phyloP scores from a whole-genome alignment of 1,140 invertebrate genomes.

The Meloidogyne exigua region DNA sequence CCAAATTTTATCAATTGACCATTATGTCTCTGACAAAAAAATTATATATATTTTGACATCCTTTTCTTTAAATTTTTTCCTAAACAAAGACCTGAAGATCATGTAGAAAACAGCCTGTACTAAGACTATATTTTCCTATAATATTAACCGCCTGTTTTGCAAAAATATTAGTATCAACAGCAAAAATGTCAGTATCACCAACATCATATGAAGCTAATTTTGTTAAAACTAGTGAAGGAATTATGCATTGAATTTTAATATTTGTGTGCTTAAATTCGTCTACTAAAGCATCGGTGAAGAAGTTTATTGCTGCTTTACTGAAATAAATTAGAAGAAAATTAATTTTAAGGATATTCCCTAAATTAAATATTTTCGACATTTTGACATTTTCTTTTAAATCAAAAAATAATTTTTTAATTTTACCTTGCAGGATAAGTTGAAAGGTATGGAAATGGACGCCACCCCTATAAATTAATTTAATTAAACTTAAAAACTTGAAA shows the following conservation, averaged over 20 bases:
- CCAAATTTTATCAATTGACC: no score
- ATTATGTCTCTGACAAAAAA: no score
- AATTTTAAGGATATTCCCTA: no score
- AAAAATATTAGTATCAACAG: conserved; percentile 55
- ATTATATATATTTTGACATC: no score
- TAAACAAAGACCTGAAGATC: conserved; percentile 55
- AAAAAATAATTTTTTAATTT: no score
- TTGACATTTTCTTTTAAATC: no score
- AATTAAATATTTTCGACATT: no score
- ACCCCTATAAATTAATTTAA: conserved; percentile 43
- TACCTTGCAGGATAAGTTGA: conserved; percentile 58
- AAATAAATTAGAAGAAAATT: no score
- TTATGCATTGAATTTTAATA: conserved; percentile 62
- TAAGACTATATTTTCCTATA: conserved; percentile 51
- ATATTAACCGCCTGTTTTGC: conserved; percentile 56
- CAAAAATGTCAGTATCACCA: conserved; percentile 57
- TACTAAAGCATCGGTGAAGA: conserved; percentile 55
- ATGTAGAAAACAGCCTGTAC: conserved; percentile 58
- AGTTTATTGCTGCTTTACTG: conserved; percentile 59
- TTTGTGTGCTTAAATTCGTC: conserved; percentile 61
- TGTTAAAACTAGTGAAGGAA: conserved; percentile 60
- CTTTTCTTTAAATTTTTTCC: neutral
- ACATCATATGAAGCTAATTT: conserved; percentile 61
- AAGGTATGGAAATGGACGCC: conserved; percentile 60
- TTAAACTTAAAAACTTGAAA: neutral